phyloP scores from a whole-genome alignment of 2,888 invertebrate genomes.

The Philaethria dido region DNA sequence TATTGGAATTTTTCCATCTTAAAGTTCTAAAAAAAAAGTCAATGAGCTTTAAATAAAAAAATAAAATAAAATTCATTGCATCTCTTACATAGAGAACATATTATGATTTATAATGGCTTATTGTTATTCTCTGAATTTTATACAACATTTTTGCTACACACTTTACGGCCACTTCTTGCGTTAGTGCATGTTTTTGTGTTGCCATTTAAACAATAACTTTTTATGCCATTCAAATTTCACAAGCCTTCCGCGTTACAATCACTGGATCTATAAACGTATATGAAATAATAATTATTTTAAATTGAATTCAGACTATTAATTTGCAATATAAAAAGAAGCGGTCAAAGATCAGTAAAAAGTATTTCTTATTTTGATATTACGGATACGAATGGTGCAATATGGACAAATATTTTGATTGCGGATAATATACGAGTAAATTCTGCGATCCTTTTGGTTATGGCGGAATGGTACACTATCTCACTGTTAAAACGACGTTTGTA shows the following conservation, averaged over 20 bases:
- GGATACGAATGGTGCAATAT: neutral
- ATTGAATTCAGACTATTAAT: neutral
- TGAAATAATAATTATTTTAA: conserved; percentile 17
- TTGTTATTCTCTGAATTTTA: neutral
- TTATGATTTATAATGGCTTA: neutral
- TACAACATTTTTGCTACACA: neutral
- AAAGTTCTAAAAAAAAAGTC: too few species aligned
- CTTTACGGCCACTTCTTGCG: conserved; percentile 3
- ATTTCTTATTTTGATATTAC: neutral
- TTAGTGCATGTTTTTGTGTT: conserved; percentile 13
- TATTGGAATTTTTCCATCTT: too few species aligned
- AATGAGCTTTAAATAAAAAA: too few species aligned
- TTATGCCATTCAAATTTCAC: conserved; percentile 6
- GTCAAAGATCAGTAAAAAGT: neutral
- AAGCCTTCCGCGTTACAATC: conserved; percentile 16
- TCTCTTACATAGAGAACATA: neutral
- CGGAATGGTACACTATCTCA: too few species aligned
- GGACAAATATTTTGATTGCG: too few species aligned
- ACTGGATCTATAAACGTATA: neutral
- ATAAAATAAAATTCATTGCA: too few species aligned
- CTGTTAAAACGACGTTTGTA: too few species aligned
- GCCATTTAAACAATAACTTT: conserved; percentile 15
- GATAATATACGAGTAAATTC: too few species aligned
- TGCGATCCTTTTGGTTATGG: too few species aligned
- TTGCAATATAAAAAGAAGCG: neutral